A percentile compares a stretch with the other conserved stretches of the same genome.
These are phyloP conservation scores for Carlito syrichta DNA, from an alignment of 2,113 vertebrate species.

Conservation along the genomic window DNA sequence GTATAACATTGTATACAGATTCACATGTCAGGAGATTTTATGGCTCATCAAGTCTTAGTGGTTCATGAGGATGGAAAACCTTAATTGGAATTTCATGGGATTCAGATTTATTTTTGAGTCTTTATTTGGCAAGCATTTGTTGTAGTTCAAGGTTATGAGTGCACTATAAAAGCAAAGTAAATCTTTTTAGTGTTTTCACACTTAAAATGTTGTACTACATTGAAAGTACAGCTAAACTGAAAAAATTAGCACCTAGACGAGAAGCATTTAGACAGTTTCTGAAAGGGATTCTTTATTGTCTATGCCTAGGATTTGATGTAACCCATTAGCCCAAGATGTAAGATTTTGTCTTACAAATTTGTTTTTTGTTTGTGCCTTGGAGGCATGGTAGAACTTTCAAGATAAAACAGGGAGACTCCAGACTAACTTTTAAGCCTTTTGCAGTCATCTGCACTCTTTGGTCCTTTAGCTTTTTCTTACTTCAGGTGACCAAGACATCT, in stretches of 20 bases:
- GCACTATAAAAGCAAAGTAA: conserved; percentile 23
- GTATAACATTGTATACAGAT: neutral
- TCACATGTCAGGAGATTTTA: conserved; percentile 33
- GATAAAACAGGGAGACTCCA: neutral
- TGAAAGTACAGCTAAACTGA: conserved; percentile 23
- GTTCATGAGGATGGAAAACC: conserved; percentile 20
- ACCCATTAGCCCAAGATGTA: neutral
- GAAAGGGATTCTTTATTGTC: conserved; percentile 9
- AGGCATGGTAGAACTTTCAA: neutral
- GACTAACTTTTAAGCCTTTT: conserved; percentile 19
- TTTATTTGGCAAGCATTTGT: conserved; percentile 13
- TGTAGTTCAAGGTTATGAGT: neutral
- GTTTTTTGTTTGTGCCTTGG: neutral
- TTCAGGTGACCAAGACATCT: neutral
- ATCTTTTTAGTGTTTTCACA: conserved; percentile 13
- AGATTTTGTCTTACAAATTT: neutral
- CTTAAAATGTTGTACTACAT: conserved; percentile 26
- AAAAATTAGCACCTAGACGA: neutral
- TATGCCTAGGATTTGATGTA: conserved; percentile 2
- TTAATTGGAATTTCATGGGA: conserved; percentile 30
- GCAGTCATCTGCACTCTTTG: neutral
- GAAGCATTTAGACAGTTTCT: conserved; percentile 20
- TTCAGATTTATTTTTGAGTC: conserved; percentile 40
- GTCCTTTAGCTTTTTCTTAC: neutral
- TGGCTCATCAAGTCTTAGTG: neutral